Evolutionary conservation across 2,888 invertebrate genomes (phyloP).

Genomic region (Leptodirus hochenwartii): DNA sequence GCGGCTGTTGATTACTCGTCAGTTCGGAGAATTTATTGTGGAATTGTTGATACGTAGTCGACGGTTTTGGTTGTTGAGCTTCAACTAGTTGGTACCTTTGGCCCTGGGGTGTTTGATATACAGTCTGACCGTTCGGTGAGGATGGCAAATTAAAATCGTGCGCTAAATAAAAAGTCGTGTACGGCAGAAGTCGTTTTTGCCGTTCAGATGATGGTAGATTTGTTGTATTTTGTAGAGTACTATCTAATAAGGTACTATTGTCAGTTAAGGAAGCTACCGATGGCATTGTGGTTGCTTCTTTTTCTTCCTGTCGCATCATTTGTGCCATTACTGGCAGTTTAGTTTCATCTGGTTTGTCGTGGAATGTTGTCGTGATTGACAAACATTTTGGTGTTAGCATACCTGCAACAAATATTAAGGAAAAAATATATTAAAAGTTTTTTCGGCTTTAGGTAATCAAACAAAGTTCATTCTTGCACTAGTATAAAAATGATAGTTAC

Average conservation of each 20-base stretch:
- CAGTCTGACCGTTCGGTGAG: constrained; percentile 5
- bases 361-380: constrained; percentile 21
- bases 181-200: constrained; percentile 61
- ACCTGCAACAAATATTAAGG: no score
- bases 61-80: constrained; percentile 7
- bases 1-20: constrained; percentile 10
- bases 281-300: constrained; percentile 15
- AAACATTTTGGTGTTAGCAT: constrained; percentile 16
- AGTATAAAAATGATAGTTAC: no score
- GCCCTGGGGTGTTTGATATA: no score
- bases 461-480: no score
- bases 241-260: no score
- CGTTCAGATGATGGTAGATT: constrained; percentile 40
- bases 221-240: no score
- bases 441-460: no score
- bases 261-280: constrained; percentile 5
- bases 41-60: constrained; percentile 12
- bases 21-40: constrained; percentile 14
- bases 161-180: constrained; percentile 63
- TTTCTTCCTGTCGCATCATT: constrained; percentile 9
- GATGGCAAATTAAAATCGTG: constrained; percentile 26
- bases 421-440: constrained; percentile 3
- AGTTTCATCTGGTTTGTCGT: constrained; percentile 21
- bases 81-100: constrained; percentile 7
- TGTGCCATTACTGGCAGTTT: constrained; percentile 13